phyloP scores from a whole-genome alignment of 2,888 invertebrate species.

The Hypomecis atomaria region DNA sequence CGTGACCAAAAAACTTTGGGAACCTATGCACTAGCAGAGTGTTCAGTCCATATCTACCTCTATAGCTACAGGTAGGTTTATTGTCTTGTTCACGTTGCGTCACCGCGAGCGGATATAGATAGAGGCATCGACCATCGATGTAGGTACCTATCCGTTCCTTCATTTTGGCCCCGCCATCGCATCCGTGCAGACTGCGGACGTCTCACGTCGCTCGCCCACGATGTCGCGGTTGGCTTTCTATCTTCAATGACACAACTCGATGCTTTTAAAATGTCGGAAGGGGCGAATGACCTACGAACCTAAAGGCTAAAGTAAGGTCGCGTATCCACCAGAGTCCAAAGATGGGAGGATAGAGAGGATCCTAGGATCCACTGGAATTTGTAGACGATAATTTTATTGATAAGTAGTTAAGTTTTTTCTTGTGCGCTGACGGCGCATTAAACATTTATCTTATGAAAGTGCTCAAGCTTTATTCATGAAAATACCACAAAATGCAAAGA shows the following conservation, averaged over 20 bases:
- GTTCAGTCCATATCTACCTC: constrained; percentile 6
- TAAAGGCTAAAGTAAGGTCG: no score
- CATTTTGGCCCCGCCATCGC: constrained; percentile 20
- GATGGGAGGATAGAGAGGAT: no score
- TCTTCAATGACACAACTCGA: constrained; percentile 3
- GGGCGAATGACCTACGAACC: neutral
- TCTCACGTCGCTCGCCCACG: constrained; percentile 19
- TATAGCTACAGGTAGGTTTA: constrained; percentile 5
- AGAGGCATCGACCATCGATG: constrained; percentile 16
- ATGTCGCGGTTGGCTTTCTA: constrained; percentile 18
- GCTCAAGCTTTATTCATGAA: no score
- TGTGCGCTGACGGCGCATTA: no score
- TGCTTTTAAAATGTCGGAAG: constrained; percentile 1
- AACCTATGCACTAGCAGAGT: no score
- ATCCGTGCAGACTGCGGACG: constrained; percentile 15
- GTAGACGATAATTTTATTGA: no score
- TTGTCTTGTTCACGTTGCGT: constrained; percentile 21
- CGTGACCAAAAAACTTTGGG: no score
- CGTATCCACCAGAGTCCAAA: no score
- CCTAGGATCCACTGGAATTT: no score
- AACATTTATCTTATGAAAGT: no score
- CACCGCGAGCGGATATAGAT: constrained; percentile 26
- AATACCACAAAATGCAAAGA: no score
- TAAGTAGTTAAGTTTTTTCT: no score
- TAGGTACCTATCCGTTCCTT: constrained; percentile 14